Evolutionary conservation across 1,140 invertebrate genomes (phyloP), one percentile per base, ranked within the genome.

Genomic region (Drosophila lacertosa): DNA sequence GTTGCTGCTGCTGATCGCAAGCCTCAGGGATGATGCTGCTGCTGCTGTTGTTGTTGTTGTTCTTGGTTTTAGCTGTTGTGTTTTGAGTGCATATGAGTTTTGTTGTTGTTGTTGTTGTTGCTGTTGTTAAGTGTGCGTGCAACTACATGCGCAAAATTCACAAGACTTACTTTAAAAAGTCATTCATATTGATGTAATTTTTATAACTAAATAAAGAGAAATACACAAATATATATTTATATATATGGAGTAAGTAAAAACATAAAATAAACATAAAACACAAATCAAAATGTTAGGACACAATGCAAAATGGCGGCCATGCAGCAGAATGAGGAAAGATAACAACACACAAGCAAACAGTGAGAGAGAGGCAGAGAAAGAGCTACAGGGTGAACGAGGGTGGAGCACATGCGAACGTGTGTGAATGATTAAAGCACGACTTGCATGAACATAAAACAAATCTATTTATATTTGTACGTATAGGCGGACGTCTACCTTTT

Each of bases 121-220:
- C 71, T 63, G 60, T 69, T 60, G 40, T 74, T 69, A 60, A 69
- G 66, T 53, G 57, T 73, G 77, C 60, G 69, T 84, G 79, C 72
- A 79, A 76, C 44, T 68, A 59, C 80, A 76, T 84, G 66, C 66
- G 57, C 59, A 50, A 42, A 42, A 53, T 72, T 63, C 54, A 57
- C 50, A 75, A 57, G 60, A 81, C 70, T 86, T 81, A 86, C 74
- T 90, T 89, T 81, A 90, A 81, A 89, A 90, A 90, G 81, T 90
- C 89, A 89, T 90, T 90, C 89, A 90, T 90, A 90, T 90, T 89
- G 89, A 90, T 90, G 83, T 89, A 90, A 79, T 90, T 90, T 90
- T 90, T 86, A 90, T 90, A 90, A 90, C 89, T 90, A 74, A 89
- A 88, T 77, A 86, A 82, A 74, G 47, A 78, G 39, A 88, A 53